Evolutionary conservation across 2,888 invertebrate species (phyloP).

Genomic region (Monopis laevigella): DNA sequence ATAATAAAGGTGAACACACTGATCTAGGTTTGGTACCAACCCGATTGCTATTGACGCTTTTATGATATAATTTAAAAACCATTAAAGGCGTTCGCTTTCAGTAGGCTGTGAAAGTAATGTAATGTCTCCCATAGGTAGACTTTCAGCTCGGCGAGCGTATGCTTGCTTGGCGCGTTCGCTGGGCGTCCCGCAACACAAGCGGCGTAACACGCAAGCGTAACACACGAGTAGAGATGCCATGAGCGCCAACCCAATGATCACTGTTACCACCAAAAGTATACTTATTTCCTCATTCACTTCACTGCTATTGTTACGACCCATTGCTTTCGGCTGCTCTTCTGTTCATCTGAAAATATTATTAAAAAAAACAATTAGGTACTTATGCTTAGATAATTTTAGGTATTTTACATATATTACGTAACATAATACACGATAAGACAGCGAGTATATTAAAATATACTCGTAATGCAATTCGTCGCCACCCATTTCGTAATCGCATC

Average conservation of each 20-base stretch:
- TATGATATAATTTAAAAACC: background rate
- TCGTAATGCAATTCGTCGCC: too few species aligned
- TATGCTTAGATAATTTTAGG: too few species aligned
- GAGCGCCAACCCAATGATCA: slow-evolving; percentile 66
- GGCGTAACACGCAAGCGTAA: slow-evolving; percentile 72
- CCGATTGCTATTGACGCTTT: too few species aligned
- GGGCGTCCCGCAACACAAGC: slow-evolving; percentile 69
- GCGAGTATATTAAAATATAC: too few species aligned
- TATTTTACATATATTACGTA: too few species aligned
- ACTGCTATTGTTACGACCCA: slow-evolving; percentile 45
- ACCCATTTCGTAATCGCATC: too few species aligned
- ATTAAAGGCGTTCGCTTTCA: slow-evolving; percentile 61
- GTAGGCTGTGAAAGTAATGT: slow-evolving; percentile 71
- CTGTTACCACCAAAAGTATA: slow-evolving; percentile 66
- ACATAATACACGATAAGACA: too few species aligned
- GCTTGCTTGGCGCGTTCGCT: slow-evolving; percentile 51
- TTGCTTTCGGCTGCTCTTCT: slow-evolving; percentile 24
- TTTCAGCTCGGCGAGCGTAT: slow-evolving; percentile 49
- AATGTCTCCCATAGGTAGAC: slow-evolving; percentile 69
- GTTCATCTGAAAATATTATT: slow-evolving; percentile 35
- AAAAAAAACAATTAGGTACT: too few species aligned
- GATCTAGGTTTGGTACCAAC: too few species aligned
- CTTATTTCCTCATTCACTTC: slow-evolving; percentile 67
- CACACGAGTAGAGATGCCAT: slow-evolving; percentile 72
- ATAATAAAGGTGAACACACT: too few species aligned